Evolutionary conservation across 2,113 vertebrate genomes (phyloP), one percentile per base, ranked within the genome.

Genomic region (Amphiprion percula): DNA sequence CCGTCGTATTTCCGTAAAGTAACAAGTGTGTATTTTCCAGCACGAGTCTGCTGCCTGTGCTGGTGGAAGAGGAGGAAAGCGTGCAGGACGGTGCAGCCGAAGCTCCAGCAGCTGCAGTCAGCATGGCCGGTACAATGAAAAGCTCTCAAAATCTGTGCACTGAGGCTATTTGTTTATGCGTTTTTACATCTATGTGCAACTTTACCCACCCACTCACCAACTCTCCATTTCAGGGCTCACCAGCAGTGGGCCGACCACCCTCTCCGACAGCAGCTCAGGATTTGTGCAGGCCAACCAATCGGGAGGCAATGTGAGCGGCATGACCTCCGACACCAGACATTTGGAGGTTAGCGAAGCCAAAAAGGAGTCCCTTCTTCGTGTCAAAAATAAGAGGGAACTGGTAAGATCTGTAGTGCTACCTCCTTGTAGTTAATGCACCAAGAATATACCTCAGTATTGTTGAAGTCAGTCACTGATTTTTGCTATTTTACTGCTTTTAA

Each of bases 31-130:
- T 67, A 11, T 74, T 55, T 85, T 77, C 8, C 72, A 94, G 93
- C 68, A 85, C 71, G 2, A 87, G 78, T 55, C 78, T 94, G 77
- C 82, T 94, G 21, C 93, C 94, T 28, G 93, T 94, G 83, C 39
- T 94, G 70, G 83, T 91, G 65, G 93, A 94, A 54, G 92, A 94
- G 59, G 92, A 94, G 66, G 94, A 93, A 74, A 85, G 72, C 1
- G 68, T 82, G 28, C 82, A 80, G 70, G 93, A 94, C 24, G 7
- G 59, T 28, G 30, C 58, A 9, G 71, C 61, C 1, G 87, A 83
- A 37, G 61, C 71, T 64, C 52, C 80, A 19, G 33, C 85, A 17
- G 60, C 41, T 15, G 60, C 65, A 1, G 53, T 15, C 37, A 70
- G 58, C 19, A 75, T 76, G 71, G 71, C 90, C 91, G 94, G 94